A percentile compares a stretch with the other conserved stretches of the same genome.
These are phyloP conservation scores for Todiramphus chloris DNA, from an alignment of 2,113 vertebrate species.

Conservation along the genomic window DNA sequence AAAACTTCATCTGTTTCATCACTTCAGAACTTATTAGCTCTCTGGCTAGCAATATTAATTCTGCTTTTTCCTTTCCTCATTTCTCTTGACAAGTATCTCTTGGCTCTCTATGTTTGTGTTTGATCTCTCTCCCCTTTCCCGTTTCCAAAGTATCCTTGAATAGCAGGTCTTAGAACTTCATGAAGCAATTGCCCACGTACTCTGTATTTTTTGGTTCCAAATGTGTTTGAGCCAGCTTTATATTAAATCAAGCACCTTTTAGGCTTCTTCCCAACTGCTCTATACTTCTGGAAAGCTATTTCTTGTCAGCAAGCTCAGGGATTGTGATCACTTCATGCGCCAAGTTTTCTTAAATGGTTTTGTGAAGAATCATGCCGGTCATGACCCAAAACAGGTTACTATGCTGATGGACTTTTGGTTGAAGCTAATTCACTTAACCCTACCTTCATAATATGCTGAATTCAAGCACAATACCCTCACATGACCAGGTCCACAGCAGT, in stretches of 20 bases:
- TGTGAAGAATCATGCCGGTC: not conserved
- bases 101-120: not conserved
- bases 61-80: not conserved
- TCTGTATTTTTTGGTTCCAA: not conserved
- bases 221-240: not conserved
- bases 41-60: not conserved
- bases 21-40: not conserved
- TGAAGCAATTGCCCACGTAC: not conserved
- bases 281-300: not conserved
- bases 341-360: not conserved
- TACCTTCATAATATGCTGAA: not conserved
- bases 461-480: not conserved
- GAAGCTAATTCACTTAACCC: not conserved
- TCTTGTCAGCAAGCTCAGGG: not conserved
- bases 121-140: not conserved
- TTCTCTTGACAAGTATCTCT: not conserved
- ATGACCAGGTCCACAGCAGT: not conserved
- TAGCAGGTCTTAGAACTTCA: not conserved
- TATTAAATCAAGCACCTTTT: not conserved
- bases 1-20: not conserved
- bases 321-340: not conserved
- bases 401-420: not conserved
- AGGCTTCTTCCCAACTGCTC: not conserved
- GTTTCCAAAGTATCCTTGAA: not conserved
- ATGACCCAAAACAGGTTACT: not conserved